Conservation (phyloP, 2,797 vertebrate genomes). For the Hirundo rustica region DNA sequence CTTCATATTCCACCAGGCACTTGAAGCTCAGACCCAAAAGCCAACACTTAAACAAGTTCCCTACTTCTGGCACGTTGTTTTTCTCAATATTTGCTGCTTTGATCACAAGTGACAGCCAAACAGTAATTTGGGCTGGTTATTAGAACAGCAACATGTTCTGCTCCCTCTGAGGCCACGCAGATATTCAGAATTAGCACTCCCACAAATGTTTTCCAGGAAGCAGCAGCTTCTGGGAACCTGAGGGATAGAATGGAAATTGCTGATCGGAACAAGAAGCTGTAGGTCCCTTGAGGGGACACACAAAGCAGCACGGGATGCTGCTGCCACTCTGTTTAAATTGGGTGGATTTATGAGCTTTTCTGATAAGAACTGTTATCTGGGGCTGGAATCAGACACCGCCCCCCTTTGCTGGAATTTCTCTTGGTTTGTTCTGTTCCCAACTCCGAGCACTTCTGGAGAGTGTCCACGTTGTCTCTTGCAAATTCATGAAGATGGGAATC, state of each 20-base stretch:
- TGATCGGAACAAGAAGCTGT: conserved; percentile 41
- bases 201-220: conserved; percentile 3
- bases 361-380: conserved; percentile 61
- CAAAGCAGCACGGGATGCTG: conserved; percentile 37
- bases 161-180: background rate
- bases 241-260: background rate
- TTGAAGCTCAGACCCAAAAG: background rate
- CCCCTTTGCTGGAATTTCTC: conserved; percentile 45
- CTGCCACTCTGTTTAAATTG: conserved; percentile 63
- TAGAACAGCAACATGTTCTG: background rate
- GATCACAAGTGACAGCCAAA: background rate
- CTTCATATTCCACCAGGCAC: background rate
- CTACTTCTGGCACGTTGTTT: background rate
- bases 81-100: background rate
- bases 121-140: background rate
- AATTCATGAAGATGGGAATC: background rate
- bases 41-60: background rate
- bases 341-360: conserved; percentile 65
- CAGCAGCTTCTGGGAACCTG: conserved; percentile 12
- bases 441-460: conserved; percentile 15
- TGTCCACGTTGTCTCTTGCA: background rate
- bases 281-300: conserved; percentile 9
- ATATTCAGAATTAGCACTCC: background rate
- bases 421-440: conserved; percentile 46
- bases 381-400: conserved; percentile 9